phyloP scores from a whole-genome alignment of 2,113 vertebrate genomes.

The Miniopterus natalensis region DNA sequence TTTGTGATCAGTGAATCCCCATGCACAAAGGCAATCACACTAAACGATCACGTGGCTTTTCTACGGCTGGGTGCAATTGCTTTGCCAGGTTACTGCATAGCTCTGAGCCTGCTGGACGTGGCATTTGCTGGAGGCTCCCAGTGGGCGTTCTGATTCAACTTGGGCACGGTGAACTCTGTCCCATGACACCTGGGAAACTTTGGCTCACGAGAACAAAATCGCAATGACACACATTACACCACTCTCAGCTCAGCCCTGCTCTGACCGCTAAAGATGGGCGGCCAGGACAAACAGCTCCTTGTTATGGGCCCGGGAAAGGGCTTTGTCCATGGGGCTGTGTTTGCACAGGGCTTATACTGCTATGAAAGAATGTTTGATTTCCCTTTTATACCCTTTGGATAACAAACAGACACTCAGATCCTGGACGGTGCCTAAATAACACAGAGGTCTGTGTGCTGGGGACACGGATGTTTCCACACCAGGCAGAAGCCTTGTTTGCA shows the following conservation, averaged over 20 bases:
- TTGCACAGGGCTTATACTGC: constrained; percentile 77
- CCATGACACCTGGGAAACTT: neutral
- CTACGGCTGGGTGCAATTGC: neutral
- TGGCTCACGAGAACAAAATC: neutral
- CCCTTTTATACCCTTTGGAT: constrained; percentile 71
- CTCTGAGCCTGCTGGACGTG: accelerated
- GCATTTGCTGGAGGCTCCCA: constrained; percentile 28
- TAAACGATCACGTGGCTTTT: neutral
- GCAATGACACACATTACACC: neutral
- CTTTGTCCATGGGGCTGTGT: constrained; percentile 78
- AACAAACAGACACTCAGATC: constrained; percentile 73
- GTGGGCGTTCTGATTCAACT: neutral
- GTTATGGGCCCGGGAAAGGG: constrained; percentile 67
- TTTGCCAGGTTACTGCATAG: neutral
- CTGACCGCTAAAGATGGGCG: neutral
- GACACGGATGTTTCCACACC: neutral
- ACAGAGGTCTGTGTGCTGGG: constrained; percentile 54
- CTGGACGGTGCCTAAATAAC: neutral
- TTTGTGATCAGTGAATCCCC: neutral
- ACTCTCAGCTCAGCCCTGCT: constrained; percentile 40
- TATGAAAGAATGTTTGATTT: constrained; percentile 82
- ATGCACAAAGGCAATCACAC: neutral
- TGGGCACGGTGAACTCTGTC: constrained; percentile 15
- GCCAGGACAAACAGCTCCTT: constrained; percentile 67
- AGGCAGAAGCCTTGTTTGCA: constrained; percentile 25